A percentile compares a stretch with the other conserved stretches of the same genome.
Evolutionary conservation across 2,113 vertebrate species (phyloP).

Genomic region (Lonchura striata): DNA sequence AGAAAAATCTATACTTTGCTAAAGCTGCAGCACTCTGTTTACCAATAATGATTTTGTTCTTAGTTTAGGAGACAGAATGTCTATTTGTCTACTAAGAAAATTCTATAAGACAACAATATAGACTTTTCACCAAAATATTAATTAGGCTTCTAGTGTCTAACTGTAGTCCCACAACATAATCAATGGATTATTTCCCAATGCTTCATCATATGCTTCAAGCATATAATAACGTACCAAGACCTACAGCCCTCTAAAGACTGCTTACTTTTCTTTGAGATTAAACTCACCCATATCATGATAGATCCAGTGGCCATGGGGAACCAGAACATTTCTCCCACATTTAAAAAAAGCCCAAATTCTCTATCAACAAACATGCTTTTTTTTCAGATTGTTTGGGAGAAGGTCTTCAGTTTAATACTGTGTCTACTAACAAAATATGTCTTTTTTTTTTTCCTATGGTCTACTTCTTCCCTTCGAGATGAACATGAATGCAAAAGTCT

Average conservation of each 20-base stretch:
- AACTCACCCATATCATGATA: not conserved
- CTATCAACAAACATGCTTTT: not conserved
- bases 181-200: not conserved
- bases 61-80: not conserved
- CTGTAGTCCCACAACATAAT: not conserved
- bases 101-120: not conserved
- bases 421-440: not conserved
- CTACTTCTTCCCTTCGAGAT: not conserved
- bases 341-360: not conserved
- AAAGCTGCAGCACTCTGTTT: not conserved
- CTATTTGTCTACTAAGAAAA: not conserved
- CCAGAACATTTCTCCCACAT: not conserved
- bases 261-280: not conserved
- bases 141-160: not conserved
- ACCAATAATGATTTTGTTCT: not conserved
- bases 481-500: not conserved
- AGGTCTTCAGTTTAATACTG: not conserved
- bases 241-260: not conserved
- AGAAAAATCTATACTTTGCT: not conserved
- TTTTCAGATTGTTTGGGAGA: not conserved
- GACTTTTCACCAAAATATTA: not conserved
- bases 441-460: not conserved
- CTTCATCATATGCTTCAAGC: not conserved
- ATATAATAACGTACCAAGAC: not conserved
- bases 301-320: not conserved